Evolutionary conservation across 2,888 invertebrate genomes (phyloP).

Genomic region (Gymnocheta viridis): DNA sequence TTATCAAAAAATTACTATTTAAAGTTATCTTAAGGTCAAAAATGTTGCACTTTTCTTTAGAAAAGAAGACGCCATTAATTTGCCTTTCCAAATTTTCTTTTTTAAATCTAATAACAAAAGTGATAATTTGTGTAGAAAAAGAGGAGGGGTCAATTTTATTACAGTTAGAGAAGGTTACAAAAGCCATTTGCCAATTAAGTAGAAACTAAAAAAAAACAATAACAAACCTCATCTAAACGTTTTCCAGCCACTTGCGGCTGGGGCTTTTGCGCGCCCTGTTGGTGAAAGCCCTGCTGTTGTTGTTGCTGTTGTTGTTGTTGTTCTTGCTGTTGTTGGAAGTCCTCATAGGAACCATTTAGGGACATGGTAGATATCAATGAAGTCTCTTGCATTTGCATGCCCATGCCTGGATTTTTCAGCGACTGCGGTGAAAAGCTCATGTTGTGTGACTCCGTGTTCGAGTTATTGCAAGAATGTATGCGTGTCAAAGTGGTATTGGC

Average conservation of each 20-base stretch:
- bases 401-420: conserved; percentile 57
- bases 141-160: conserved; percentile 25
- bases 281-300: conserved; percentile 42
- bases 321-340: conserved; percentile 64
- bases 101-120: neutral
- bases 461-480: conserved; percentile 72
- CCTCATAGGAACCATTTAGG: conserved; percentile 74
- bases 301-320: conserved; percentile 41
- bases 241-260: conserved; percentile 71
- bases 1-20: no score
- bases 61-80: neutral
- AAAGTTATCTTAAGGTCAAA: no score
- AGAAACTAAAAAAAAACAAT: conserved; percentile 16
- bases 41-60: neutral
- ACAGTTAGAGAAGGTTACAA: conserved; percentile 27
- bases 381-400: conserved; percentile 73
- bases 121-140: neutral
- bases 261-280: conserved; percentile 55
- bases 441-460: conserved; percentile 63
- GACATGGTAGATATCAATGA: conserved; percentile 73
- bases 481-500: conserved; percentile 75
- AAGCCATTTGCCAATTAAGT: conserved; percentile 59
- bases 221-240: conserved; percentile 78
- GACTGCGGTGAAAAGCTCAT: conserved; percentile 68
- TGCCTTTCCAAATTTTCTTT: neutral